A percentile compares a stretch with the other conserved stretches of the same genome.
Conservation (phyloP, 2,888 invertebrate species). For the Sisyra terminalis region DNA sequence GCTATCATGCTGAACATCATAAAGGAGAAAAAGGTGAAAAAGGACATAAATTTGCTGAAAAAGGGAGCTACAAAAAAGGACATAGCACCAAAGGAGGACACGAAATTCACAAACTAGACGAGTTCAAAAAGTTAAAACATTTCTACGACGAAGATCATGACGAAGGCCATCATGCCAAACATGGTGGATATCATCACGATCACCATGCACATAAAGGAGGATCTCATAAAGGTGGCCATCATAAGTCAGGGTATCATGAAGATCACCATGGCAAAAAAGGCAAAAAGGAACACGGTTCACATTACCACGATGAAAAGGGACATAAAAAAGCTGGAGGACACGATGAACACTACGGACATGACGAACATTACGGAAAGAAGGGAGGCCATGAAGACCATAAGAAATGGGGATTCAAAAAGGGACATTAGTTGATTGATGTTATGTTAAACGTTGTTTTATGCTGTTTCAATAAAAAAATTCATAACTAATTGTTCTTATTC, state of each 20-base stretch:
- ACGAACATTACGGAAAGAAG: conserved; percentile 61
- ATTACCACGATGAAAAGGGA: conserved; percentile 62
- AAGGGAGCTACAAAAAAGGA: conserved; percentile 67
- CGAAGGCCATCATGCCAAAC: conserved; percentile 64
- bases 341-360: conserved; percentile 57
- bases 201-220: conserved; percentile 71
- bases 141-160: conserved; percentile 77
- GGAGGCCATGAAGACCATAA: conserved; percentile 66
- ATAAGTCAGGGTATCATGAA: conserved; percentile 57
- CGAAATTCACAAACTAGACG: conserved; percentile 69
- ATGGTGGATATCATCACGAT: conserved; percentile 63
- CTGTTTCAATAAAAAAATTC: no score
- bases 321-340: conserved; percentile 65
- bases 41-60: conserved; percentile 42
- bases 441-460: no score
- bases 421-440: conserved; percentile 17
- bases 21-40: conserved; percentile 53
- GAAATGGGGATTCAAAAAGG: conserved; percentile 42
- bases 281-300: conserved; percentile 62
- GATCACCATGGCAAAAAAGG: conserved; percentile 69
- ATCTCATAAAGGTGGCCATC: conserved; percentile 64
- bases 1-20: conserved; percentile 46
- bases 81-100: conserved; percentile 77
- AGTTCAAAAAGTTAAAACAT: conserved; percentile 72
- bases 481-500: no score